A percentile compares a stretch with the other conserved stretches of the same genome.
Conservation (phyloP, 2,797 vertebrate genomes). For the Cygnus olor region DNA sequence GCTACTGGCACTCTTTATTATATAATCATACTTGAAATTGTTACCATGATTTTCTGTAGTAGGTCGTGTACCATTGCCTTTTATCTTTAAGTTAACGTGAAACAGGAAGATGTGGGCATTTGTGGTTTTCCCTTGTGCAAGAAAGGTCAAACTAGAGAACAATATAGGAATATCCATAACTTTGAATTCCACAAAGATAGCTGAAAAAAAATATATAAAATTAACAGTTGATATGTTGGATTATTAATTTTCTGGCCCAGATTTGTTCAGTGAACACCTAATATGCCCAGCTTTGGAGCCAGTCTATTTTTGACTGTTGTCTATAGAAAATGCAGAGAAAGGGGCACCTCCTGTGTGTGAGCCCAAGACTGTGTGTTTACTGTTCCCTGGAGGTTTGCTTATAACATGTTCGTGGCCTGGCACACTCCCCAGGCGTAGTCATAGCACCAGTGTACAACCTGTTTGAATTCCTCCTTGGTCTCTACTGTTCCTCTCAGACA, state of each 20-base stretch:
- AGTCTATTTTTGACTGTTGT: background rate
- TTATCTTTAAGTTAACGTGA: background rate
- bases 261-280: background rate
- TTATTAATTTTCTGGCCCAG: background rate
- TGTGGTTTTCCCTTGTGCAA: background rate
- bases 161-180: background rate
- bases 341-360: background rate
- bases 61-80: background rate
- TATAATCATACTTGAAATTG: background rate
- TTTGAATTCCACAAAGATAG: background rate
- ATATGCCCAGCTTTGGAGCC: background rate
- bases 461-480: background rate
- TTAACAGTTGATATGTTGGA: background rate
- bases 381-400: background rate
- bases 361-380: background rate
- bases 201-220: background rate
- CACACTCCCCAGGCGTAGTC: fast-evolving
- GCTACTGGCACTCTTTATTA: background rate
- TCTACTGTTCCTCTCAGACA: background rate
- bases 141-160: background rate
- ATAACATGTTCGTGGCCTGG: background rate
- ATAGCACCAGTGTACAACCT: background rate
- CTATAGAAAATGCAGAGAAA: background rate
- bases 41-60: background rate
- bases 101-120: background rate